These are phyloP conservation scores for Nipponacmea schrenckii DNA, from an alignment of 2,888 invertebrate genomes.

Conservation along the genomic window DNA sequence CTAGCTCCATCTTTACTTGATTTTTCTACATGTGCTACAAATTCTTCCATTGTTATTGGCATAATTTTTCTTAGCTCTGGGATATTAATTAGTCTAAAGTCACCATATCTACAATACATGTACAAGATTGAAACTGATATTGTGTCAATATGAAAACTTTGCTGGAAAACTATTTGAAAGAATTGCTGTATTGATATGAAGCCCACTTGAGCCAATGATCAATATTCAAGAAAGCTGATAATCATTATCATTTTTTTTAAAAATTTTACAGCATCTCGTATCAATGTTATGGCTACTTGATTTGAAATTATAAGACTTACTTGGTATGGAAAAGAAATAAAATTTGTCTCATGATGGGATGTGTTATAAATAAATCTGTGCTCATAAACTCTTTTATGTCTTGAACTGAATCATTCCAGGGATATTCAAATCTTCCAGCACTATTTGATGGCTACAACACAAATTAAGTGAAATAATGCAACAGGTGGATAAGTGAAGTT, in stretches of 20 bases:
- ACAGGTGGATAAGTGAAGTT: too few relatives aligned
- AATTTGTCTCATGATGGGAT: conserved; percentile 76
- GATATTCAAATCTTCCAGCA: conserved; percentile 69
- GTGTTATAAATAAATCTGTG: conserved; percentile 77
- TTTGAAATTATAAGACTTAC: conserved; percentile 68
- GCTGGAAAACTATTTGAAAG: background rate
- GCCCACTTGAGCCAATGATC: too few relatives aligned
- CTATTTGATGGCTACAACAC: conserved; percentile 55
- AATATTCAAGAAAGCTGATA: too few relatives aligned
- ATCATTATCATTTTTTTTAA: too few relatives aligned
- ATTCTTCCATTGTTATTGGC: conserved; percentile 63
- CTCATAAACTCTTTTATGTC: conserved; percentile 76
- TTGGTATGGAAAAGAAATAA: conserved; percentile 77
- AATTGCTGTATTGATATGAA: background rate
- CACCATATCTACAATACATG: conserved; percentile 67
- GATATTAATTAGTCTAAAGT: conserved; percentile 75
- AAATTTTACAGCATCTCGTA: too few relatives aligned
- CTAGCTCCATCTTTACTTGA: conserved; percentile 50
- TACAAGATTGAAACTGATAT: background rate
- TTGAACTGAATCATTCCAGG: conserved; percentile 80
- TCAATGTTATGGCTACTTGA: too few relatives aligned
- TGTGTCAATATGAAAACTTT: background rate
- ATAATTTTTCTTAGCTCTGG: conserved; percentile 71
- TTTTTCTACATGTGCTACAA: conserved; percentile 52
- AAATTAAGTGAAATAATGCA: background rate